Percentiles rank a stretch among this genome's conserved stretches.
These are phyloP conservation scores for Trinorchestia longiramus DNA, from an alignment of 1,140 invertebrate genomes.

Conservation along the genomic window DNA sequence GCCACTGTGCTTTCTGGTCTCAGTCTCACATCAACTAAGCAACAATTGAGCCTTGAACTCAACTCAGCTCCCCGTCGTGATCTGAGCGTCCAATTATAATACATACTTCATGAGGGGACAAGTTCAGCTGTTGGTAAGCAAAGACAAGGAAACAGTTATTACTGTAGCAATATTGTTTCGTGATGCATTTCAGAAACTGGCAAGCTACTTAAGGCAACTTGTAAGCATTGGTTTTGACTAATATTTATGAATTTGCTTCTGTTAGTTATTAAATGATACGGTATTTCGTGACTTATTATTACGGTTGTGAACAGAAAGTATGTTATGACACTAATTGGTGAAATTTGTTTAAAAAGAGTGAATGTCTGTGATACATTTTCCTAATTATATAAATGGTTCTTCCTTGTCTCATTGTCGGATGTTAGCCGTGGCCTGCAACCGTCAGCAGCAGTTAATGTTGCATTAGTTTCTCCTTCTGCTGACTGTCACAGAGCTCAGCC, in stretches of 20 bases:
- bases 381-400: neutral
- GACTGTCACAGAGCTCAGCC: neutral
- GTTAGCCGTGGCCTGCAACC: neutral
- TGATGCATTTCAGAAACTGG: neutral
- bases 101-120: too few relatives aligned
- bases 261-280: neutral
- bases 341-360: neutral
- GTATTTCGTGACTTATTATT: neutral
- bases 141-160: neutral
- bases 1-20: too few relatives aligned
- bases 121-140: too few relatives aligned
- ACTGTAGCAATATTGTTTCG: neutral
- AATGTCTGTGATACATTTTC: neutral
- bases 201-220: neutral
- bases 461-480: neutral
- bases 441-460: neutral
- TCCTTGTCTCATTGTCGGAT: neutral
- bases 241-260: neutral
- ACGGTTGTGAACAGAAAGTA: neutral
- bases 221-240: neutral
- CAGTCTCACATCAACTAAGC: too few relatives aligned
- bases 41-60: too few relatives aligned
- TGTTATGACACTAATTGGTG: neutral
- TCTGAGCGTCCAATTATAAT: too few relatives aligned
- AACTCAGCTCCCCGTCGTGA: too few relatives aligned